Conservation (phyloP, 64 coral and sea anemone genomes). For the Actinia tenebrosa region DNA sequence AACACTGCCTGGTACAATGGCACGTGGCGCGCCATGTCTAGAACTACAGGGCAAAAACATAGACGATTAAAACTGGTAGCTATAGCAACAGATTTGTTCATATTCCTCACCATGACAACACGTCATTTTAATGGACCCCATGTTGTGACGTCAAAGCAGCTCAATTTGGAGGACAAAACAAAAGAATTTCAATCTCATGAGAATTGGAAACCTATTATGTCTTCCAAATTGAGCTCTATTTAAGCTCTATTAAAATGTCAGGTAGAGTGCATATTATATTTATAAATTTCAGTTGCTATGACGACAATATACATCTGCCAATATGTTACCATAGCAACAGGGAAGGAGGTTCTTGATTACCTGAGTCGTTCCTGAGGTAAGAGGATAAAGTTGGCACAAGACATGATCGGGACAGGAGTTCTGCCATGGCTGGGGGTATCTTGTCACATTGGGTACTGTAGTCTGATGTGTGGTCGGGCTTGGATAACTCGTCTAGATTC, state of each 20-base stretch:
- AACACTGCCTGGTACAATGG: constrained; percentile 90
- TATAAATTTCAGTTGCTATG: background rate
- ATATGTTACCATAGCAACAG: background rate
- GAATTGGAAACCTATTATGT: too few species aligned
- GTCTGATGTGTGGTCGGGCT: constrained; percentile 12
- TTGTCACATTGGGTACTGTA: constrained; percentile 7
- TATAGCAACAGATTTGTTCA: background rate
- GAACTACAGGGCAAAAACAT: constrained; percentile 18
- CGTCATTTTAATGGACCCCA: too few species aligned
- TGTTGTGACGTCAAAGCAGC: too few species aligned
- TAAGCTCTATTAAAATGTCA: too few species aligned
- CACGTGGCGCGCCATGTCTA: constrained; percentile 99
- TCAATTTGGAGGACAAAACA: too few species aligned
- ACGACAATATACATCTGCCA: background rate
- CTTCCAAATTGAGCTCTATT: too few species aligned
- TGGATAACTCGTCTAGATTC: background rate
- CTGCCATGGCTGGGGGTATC: constrained; percentile 37
- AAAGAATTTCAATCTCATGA: too few species aligned
- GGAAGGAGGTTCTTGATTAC: constrained; percentile 13
- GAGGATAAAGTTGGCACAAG: constrained; percentile 87
- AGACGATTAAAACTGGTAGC: background rate
- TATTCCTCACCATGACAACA: too few species aligned
- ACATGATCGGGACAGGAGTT: constrained; percentile 72
- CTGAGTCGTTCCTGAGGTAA: constrained; percentile 95
- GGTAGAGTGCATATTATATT: too few species aligned